phyloP scores from a whole-genome alignment of 2,888 invertebrate genomes.

The Lasioglossum zephyrum region DNA sequence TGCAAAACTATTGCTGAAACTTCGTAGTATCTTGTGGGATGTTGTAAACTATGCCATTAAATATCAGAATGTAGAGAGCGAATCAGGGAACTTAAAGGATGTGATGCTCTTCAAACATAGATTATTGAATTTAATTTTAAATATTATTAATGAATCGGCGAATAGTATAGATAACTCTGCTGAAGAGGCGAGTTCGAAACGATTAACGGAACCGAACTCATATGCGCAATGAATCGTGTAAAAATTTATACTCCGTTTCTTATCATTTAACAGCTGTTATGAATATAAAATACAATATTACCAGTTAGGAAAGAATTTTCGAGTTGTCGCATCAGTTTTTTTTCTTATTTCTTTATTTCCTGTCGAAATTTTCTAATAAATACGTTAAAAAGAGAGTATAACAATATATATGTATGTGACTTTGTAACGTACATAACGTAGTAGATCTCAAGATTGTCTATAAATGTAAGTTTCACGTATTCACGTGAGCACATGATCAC shows the following conservation, averaged over 20 bases:
- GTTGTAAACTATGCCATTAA: slow-evolving; percentile 85
- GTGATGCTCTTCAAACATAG: slow-evolving; percentile 69
- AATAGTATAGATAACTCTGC: slow-evolving; percentile 42
- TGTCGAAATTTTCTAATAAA: not conserved
- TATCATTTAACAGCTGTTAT: not conserved
- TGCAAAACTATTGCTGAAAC: slow-evolving; percentile 84
- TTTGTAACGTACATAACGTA: not conserved
- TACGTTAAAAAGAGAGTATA: not conserved
- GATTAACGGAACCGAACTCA: no score
- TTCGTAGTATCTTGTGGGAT: slow-evolving; percentile 85
- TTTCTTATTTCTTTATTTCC: not conserved
- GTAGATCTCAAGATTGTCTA: slow-evolving; percentile 5
- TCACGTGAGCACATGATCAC: slow-evolving; percentile 39
- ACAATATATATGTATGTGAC: not conserved
- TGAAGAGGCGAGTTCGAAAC: no score
- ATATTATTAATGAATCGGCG: slow-evolving; percentile 66
- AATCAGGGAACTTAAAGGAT: slow-evolving; percentile 23
- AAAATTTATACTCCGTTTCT: not conserved
- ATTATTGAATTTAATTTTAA: slow-evolving; percentile 72
- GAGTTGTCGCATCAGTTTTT: not conserved
- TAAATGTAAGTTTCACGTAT: slow-evolving; percentile 23
- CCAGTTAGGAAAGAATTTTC: not conserved
- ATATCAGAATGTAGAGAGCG: slow-evolving; percentile 76
- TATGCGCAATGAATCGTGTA: not conserved
- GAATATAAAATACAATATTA: not conserved